These are phyloP conservation scores for Riparia riparia DNA, from an alignment of 2,113 vertebrate genomes.

Conservation along the genomic window DNA sequence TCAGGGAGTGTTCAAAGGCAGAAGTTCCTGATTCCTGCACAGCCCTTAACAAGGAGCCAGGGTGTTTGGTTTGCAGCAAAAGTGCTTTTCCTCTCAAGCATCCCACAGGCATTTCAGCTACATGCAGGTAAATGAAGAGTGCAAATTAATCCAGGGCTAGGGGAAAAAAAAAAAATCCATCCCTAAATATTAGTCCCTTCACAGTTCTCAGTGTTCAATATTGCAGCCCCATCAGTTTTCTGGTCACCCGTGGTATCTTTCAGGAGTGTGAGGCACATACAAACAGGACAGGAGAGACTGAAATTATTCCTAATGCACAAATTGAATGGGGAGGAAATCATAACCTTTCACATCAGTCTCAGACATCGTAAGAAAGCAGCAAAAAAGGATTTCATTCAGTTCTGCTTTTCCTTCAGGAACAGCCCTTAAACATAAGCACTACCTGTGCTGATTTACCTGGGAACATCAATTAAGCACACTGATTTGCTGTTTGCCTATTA, in stretches of 20 bases:
- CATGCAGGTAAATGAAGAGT: conserved; percentile 8
- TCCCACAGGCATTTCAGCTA: neutral
- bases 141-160: neutral
- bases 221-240: neutral
- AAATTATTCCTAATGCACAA: conserved; percentile 3
- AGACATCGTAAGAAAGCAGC: neutral
- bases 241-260: neutral
- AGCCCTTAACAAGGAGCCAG: neutral
- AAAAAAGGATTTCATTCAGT: neutral
- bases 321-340: neutral
- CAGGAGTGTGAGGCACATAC: neutral
- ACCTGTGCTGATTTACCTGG: conserved; percentile 53
- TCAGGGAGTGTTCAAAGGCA: neutral
- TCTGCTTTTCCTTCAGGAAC: neutral
- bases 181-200: neutral
- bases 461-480: conserved; percentile 14
- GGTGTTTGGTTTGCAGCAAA: neutral
- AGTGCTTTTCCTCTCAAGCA: neutral
- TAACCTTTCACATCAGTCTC: neutral
- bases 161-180: neutral
- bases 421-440: conserved; percentile 9
- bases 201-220: neutral
- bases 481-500: conserved; percentile 41
- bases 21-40: neutral
- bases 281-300: neutral